These are phyloP conservation scores for Xerus inauris DNA, from an alignment of 2,113 vertebrate genomes.

Conservation along the genomic window DNA sequence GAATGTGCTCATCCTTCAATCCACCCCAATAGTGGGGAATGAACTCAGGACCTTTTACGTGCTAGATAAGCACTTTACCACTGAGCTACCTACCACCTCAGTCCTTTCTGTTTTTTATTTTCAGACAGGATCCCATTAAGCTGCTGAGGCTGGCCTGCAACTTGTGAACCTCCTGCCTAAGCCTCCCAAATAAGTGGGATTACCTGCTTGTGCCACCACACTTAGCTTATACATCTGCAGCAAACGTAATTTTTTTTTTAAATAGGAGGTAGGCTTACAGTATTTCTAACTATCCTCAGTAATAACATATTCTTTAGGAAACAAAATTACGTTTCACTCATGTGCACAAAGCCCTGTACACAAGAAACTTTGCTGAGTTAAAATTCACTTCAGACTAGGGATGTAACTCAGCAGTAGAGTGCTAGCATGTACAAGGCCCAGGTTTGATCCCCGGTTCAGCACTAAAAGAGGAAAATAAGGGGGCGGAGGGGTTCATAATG, in stretches of 20 bases:
- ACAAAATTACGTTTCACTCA: neutral
- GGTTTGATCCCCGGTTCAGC: neutral
- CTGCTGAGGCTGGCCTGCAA: no score
- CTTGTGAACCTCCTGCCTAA: no score
- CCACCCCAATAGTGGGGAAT: no score
- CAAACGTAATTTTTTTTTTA: neutral
- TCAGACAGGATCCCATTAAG: no score
- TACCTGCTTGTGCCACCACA: no score
- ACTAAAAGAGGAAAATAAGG: neutral
- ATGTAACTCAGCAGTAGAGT: no score
- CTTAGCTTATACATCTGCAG: neutral
- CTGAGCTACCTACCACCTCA: no score
- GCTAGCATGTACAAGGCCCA: no score
- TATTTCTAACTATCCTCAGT: constrained; percentile 10
- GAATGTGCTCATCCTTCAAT: neutral
- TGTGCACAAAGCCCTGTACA: neutral
- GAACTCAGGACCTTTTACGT: no score
- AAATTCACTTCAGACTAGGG: neutral
- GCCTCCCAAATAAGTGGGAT: neutral
- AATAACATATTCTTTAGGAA: neutral
- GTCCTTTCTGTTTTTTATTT: no score
- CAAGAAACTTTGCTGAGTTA: neutral
- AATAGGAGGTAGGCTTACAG: neutral
- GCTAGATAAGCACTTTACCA: no score
- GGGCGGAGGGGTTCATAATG: neutral